Percentiles rank a stretch among this genome's conserved stretches.
Conservation (phyloP, 1,140 invertebrate genomes). For the Drosophila varians region DNA sequence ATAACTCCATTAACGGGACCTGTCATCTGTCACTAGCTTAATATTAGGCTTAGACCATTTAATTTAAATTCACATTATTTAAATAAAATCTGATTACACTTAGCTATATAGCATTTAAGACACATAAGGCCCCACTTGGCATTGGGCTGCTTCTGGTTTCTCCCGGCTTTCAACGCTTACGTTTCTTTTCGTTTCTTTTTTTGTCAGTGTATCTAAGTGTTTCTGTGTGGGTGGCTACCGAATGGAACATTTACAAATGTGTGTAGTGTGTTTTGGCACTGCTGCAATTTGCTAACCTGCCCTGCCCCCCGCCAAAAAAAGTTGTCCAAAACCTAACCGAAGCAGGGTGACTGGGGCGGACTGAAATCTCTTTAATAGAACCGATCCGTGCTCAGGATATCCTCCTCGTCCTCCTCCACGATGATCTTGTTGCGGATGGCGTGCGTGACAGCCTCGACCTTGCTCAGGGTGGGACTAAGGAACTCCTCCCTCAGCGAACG, state of each 20-base stretch:
- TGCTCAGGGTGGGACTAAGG: slow-evolving; percentile 54
- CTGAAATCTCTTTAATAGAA: slow-evolving; percentile 83
- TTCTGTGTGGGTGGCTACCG: slow-evolving; percentile 2
- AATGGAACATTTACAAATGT: slow-evolving; percentile 75
- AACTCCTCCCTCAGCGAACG: slow-evolving; percentile 30
- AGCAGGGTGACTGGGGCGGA: slow-evolving; percentile 23
- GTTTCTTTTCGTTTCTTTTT: slow-evolving; percentile 16
- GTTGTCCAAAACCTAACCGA: slow-evolving; percentile 15
- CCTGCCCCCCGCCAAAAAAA: background rate
- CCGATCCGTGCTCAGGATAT: slow-evolving; percentile 74
- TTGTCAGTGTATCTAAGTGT: slow-evolving; percentile 16
- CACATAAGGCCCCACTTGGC: slow-evolving; percentile 83
- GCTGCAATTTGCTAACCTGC: slow-evolving; percentile 20
- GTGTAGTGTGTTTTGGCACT: slow-evolving; percentile 67
- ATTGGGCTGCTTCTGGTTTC: slow-evolving; percentile 53
- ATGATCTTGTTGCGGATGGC: slow-evolving; percentile 80
- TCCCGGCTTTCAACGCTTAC: slow-evolving; percentile 25
- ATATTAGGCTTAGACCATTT: slow-evolving; percentile 51
- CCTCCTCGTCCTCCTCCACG: slow-evolving; percentile 80
- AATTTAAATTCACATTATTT: slow-evolving; percentile 59
- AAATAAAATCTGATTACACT: slow-evolving; percentile 78
- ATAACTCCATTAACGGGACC: slow-evolving; percentile 24
- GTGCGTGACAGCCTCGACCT: slow-evolving; percentile 72
- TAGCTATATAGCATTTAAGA: slow-evolving; percentile 83
- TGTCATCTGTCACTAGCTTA: slow-evolving; percentile 30